These are phyloP conservation scores for Xenentodon cancila DNA, from an alignment of 2,797 vertebrate genomes.

Conservation along the genomic window DNA sequence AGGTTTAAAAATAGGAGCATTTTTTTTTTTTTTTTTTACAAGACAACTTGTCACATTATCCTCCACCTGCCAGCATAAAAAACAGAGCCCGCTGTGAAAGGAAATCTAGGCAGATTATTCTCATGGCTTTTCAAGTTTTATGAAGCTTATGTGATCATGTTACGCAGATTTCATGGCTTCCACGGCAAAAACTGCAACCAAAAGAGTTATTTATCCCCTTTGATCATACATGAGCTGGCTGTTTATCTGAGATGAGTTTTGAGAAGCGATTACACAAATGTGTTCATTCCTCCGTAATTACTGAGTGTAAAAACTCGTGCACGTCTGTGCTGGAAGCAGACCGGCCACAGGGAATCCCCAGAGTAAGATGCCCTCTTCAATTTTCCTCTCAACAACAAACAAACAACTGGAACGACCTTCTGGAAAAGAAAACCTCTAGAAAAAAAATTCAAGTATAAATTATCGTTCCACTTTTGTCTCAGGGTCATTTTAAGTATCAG, in stretches of 20 bases:
- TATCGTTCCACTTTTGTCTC: neutral
- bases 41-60: slow-evolving; percentile 44
- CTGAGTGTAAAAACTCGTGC: slow-evolving; percentile 24
- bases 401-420: too few relatives aligned
- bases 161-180: slow-evolving; percentile 70
- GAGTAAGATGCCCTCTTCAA: slow-evolving; percentile 1
- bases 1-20: neutral
- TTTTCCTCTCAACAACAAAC: neutral
- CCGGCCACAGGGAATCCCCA: slow-evolving; percentile 12
- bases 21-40: slow-evolving; percentile 29
- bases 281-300: slow-evolving; percentile 67
- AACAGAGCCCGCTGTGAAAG: slow-evolving; percentile 44
- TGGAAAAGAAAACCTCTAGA: slow-evolving; percentile 11
- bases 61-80: slow-evolving; percentile 61
- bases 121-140: slow-evolving; percentile 66
- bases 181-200: slow-evolving; percentile 22
- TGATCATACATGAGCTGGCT: slow-evolving; percentile 6
- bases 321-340: slow-evolving; percentile 10
- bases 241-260: slow-evolving; percentile 43
- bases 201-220: slow-evolving; percentile 9
- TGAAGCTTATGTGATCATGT: slow-evolving; percentile 57
- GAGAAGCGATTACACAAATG: slow-evolving; percentile 49
- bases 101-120: slow-evolving; percentile 58
- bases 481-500: neutral
- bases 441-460: neutral